Conservation (phyloP, 2,797 vertebrate species). For the Sciaenops ocellatus region DNA sequence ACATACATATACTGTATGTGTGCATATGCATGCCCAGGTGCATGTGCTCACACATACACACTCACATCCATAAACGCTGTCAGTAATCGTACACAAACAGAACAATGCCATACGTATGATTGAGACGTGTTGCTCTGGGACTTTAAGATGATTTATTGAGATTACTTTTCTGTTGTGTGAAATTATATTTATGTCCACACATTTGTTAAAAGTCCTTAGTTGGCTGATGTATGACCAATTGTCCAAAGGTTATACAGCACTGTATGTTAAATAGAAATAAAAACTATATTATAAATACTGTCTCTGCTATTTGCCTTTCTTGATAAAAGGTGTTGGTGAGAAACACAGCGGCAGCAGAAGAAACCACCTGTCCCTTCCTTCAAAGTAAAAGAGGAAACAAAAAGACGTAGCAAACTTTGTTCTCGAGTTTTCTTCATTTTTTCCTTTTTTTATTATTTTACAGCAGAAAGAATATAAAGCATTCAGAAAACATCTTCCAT, state of each 20-base stretch:
- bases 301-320: slow-evolving; percentile 18
- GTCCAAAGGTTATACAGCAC: slow-evolving; percentile 29
- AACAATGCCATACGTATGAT: slow-evolving; percentile 37
- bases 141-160: slow-evolving; percentile 40
- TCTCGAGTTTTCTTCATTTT: slow-evolving; percentile 94
- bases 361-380: background rate
- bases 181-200: slow-evolving; percentile 35
- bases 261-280: slow-evolving; percentile 71
- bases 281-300: slow-evolving; percentile 55
- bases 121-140: slow-evolving; percentile 42
- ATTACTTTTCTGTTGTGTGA: slow-evolving; percentile 37
- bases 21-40: slow-evolving; percentile 14
- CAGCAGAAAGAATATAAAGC: slow-evolving; percentile 99
- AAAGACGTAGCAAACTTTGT: slow-evolving; percentile 81
- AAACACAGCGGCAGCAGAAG: background rate
- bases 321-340: slow-evolving; percentile 6
- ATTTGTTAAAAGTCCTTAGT: slow-evolving; percentile 35
- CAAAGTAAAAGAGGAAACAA: slow-evolving; percentile 71
- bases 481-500: slow-evolving; percentile 99
- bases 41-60: slow-evolving; percentile 39
- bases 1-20: slow-evolving; percentile 26
- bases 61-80: slow-evolving; percentile 13
- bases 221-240: slow-evolving; percentile 37
- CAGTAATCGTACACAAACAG: slow-evolving; percentile 23
- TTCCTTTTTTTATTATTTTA: slow-evolving; percentile 99